Evolutionary conservation across 2,888 invertebrate species (phyloP).

Genomic region (Plagiodera versicolora): DNA sequence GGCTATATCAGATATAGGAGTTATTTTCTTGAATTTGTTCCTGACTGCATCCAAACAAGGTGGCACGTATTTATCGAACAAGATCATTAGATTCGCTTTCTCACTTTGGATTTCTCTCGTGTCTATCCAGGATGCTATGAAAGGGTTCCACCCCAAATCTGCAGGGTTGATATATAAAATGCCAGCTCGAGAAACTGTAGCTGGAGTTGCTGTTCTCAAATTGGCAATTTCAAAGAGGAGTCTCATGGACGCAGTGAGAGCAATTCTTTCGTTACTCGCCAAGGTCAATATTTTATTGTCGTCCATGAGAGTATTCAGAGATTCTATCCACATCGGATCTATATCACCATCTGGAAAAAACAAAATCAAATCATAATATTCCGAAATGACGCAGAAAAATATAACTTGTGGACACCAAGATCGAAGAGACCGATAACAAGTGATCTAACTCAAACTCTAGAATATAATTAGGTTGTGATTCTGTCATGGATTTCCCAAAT

Average conservation of each 20-base stretch:
- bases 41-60: constrained; percentile 74
- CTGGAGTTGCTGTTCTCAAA: constrained; percentile 89
- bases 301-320: constrained; percentile 95
- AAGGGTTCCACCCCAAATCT: constrained; percentile 95
- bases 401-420: too few species aligned
- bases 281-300: constrained; percentile 94
- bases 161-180: constrained; percentile 93
- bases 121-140: constrained; percentile 87
- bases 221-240: constrained; percentile 92
- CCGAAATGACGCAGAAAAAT: too few species aligned
- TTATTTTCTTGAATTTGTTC: constrained; percentile 82
- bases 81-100: constrained; percentile 77
- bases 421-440: too few species aligned
- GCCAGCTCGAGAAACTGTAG: constrained; percentile 92
- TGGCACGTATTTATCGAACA: constrained; percentile 94
- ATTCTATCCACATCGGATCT: constrained; percentile 98
- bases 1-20: constrained; percentile 87
- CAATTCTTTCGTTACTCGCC: constrained; percentile 93
- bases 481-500: too few species aligned
- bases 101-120: constrained; percentile 71
- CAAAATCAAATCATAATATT: too few species aligned
- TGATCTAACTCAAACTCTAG: too few species aligned
- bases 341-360: constrained; percentile 87
- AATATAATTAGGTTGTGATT: too few species aligned
- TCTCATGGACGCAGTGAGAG: constrained; percentile 85